A percentile compares a stretch with the other conserved stretches of the same genome.
phyloP scores from a whole-genome alignment of 2,113 vertebrate species.

The Leptosomus discolor region DNA sequence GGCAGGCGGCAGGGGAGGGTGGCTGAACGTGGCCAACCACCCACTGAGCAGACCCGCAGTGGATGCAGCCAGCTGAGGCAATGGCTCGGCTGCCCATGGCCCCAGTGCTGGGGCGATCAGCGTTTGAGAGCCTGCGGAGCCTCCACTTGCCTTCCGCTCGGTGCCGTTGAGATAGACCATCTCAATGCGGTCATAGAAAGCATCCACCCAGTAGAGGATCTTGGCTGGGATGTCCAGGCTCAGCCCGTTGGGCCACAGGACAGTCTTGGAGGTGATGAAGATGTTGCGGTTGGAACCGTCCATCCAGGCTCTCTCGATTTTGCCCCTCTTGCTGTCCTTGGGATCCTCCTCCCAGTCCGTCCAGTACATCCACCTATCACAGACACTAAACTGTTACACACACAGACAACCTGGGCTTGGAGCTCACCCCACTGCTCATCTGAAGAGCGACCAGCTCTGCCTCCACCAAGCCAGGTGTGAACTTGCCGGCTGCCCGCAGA shows the following conservation, averaged over 20 bases:
- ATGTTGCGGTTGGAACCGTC: constrained; percentile 89
- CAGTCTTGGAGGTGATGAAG: constrained; percentile 92
- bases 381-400: neutral
- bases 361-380: constrained; percentile 96
- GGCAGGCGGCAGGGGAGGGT: accelerated
- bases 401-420: accelerated
- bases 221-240: constrained; percentile 92
- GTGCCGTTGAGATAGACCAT: constrained; percentile 91
- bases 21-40: neutral
- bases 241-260: constrained; percentile 95
- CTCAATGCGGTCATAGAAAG: constrained; percentile 95
- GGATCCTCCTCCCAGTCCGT: constrained; percentile 98
- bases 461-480: neutral
- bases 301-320: constrained; percentile 97
- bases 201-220: constrained; percentile 96
- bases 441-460: neutral
- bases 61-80: too few species aligned
- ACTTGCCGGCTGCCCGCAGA: neutral
- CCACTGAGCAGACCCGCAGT: accelerated
- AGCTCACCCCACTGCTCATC: neutral
- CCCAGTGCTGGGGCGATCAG: accelerated
- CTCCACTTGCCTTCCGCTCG: constrained; percentile 80
- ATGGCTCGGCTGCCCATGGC: accelerated
- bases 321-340: constrained; percentile 92
- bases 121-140: accelerated